A percentile compares a stretch with the other conserved stretches of the same genome.
Evolutionary conservation across 2,888 invertebrate species (phyloP).

Genomic region (Drosophila ezoana): DNA sequence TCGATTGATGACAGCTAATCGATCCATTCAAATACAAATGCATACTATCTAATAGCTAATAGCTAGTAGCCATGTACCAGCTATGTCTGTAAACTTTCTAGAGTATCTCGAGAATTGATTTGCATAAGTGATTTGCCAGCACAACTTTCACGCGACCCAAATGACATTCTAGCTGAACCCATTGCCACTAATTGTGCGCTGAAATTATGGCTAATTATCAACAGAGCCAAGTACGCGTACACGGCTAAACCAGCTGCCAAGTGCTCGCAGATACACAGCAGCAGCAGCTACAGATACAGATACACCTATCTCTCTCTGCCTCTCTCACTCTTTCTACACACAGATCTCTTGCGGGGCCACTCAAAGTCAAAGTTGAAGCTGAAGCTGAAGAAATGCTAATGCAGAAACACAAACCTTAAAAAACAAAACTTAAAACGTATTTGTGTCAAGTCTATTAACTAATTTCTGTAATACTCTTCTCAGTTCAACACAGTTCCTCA

Average conservation of each 20-base stretch:
- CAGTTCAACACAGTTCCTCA: constrained; percentile 26
- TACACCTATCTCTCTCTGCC: constrained; percentile 9
- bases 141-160: constrained; percentile 64
- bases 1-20: constrained; percentile 33
- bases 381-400: constrained; percentile 57
- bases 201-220: constrained; percentile 49
- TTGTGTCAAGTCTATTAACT: constrained; percentile 74
- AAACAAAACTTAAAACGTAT: constrained; percentile 37
- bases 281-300: neutral
- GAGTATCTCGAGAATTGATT: constrained; percentile 53
- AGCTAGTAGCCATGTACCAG: constrained; percentile 15
- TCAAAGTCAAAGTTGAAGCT: constrained; percentile 31
- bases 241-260: constrained; percentile 3
- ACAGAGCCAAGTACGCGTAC: constrained; percentile 22
- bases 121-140: constrained; percentile 62
- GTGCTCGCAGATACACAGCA: constrained; percentile 1
- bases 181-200: constrained; percentile 37
- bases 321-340: neutral
- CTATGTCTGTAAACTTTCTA: constrained; percentile 36
- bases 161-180: constrained; percentile 52
- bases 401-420: constrained; percentile 30
- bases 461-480: constrained; percentile 33
- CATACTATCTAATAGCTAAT: constrained; percentile 7
- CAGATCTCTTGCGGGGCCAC: constrained; percentile 4
- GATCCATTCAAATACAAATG: constrained; percentile 9